Base-by-base conservation (phyloP, 1,140 invertebrate species). In the Coenobita brevimanus region DNA sequence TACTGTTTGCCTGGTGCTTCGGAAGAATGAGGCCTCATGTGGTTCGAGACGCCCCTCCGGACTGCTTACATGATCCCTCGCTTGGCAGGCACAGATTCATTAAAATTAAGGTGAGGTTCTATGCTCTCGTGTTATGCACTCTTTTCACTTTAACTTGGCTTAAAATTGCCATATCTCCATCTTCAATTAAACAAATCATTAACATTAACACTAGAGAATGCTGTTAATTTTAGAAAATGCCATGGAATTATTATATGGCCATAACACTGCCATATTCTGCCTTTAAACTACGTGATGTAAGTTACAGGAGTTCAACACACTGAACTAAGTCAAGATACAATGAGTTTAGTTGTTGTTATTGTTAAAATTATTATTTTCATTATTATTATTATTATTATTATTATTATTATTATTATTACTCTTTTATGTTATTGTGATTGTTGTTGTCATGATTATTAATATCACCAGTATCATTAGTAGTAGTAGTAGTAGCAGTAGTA, bases 31-130 rank as follows among this genome's bases (percentile, higher is more conserved):
- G 27, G 2, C 8, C 17, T 1, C 2, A 15, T 0, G 21, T 0
- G 4, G 15, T 46, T 8, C 41, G 84, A 41, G 84, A 80, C 43
- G 60, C 54, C 4, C 84, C 84, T n/a, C 76, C 84, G 1, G 43
- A 36, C 43, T 87, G 84, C 62, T 76, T 87, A 15, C 60, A 80
- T 2, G 43, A 87, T 41, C 84, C 84, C 2, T 38, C 24, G 75
- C 84, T 87, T 15, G 84, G 84, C n/a, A 87, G 75, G 43, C 84
- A 87, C 46, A 79, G 69, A 43, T 87, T 69, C 43, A 30, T 87
- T 6, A 87, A 87, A 36, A n/a, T 87, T 2, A 38, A 87, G 50
- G 82, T 84, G 24, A 30, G 67, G 36, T 36, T 3, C n/a, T 15
- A 67, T 8, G 13, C 64, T 67, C 27, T 8, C 24, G 27, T 24